These are phyloP conservation scores for Bursaphelenchus okinawaensis DNA, from an alignment of 2,888 invertebrate genomes.

Conservation along the genomic window DNA sequence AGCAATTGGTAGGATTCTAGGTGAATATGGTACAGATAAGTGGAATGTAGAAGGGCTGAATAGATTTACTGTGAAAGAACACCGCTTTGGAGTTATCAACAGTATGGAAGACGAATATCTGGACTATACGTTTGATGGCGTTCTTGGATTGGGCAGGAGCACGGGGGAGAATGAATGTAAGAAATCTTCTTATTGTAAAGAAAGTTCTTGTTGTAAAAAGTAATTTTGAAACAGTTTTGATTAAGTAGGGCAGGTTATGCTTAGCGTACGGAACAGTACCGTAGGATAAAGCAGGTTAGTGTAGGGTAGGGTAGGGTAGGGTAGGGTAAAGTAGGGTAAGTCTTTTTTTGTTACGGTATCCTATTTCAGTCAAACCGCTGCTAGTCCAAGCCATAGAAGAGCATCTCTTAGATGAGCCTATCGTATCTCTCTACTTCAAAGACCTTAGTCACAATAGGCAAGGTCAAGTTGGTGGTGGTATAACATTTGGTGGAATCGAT, in stretches of 20 bases:
- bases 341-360: no score
- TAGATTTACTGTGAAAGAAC: neutral
- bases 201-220: no score
- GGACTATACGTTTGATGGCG: neutral
- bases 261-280: no score
- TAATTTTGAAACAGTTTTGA: no score
- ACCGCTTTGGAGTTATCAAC: neutral
- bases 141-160: neutral
- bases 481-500: neutral
- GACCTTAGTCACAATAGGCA: neutral
- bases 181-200: no score
- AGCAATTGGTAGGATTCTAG: neutral
- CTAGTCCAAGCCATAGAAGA: neutral
- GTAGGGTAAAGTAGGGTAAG: no score
- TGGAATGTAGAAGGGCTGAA: neutral
- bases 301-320: no score
- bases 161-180: no score
- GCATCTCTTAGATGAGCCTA: neutral
- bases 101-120: neutral
- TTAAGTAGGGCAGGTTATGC: no score
- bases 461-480: neutral
- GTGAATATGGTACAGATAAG: neutral
- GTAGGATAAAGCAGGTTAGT: no score
- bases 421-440: neutral
- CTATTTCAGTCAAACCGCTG: neutral